Evolutionary conservation across 2,797 vertebrate species (phyloP), one percentile per base, ranked within the genome.

Genomic region (Prunella strophiata): DNA sequence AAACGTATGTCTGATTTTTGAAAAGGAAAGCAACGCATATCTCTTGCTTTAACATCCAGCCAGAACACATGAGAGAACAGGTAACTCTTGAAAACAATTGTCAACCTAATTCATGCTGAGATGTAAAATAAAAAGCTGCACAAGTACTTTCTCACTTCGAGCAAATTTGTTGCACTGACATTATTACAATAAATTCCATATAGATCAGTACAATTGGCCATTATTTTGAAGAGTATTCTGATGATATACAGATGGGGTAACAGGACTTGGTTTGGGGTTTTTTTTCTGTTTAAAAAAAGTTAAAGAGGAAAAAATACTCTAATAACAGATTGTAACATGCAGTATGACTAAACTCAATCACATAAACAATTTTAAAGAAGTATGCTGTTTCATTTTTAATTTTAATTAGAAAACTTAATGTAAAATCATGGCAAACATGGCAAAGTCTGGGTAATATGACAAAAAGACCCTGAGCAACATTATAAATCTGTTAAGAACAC

Each of bases 401-500:
- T 96, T 93, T 91, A 90, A 86, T 89, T 67, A 88, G 68, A 57
- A 94, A 93, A 86, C 57, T 68, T 77, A 91, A 86, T 4, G 66
- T 61, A 93, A 96, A 97, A 88, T 84, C 42, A 73, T 76, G 71
- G 79, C 67, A 84, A 93, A 93, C 83, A 67, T 75, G 76, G 74
- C 79, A 93, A 90, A 95, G 63, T 81, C 76, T 85, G 65, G 38
- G 73, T 88, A 76, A 88, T 22, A 52, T 36, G 94, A 92, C 70
- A 95, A 88, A 96, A 96, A 93, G 48, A 94, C 96, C 95, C 89
- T 96, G 96, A 97, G 96, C 93, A 96, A 93, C 80, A 43, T 51
- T 48, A 89, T 68, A 95, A 62, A 71, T 88, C 88, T 83, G 45
- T 93, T 91, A 84, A 97, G 92, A 96, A 97, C 96, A 96, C 96